Conservation (phyloP, 2,888 invertebrate species). For the Cheilosia vulpina region DNA sequence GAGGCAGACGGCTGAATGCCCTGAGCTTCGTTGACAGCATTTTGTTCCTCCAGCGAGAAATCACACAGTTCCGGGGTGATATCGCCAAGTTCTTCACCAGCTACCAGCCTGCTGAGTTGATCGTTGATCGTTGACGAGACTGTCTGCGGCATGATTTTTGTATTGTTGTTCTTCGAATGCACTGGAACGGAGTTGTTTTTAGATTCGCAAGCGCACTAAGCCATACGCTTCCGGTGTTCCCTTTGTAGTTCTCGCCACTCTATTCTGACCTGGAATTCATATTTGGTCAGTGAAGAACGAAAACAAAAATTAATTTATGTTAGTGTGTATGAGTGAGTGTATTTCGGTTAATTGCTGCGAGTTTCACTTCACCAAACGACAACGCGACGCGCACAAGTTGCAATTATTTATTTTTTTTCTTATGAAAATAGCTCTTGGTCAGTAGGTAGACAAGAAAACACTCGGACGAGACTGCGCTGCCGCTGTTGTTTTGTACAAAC, state of each 20-base stretch:
- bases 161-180: background rate
- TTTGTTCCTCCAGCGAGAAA: conserved; percentile 92
- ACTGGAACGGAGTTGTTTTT: conserved; percentile 18
- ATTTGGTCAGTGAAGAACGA: conserved; percentile 70
- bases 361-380: conserved; percentile 23
- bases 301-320: conserved; percentile 35
- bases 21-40: conserved; percentile 92
- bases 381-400: conserved; percentile 41
- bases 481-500: conserved; percentile 42
- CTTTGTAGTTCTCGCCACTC: conserved; percentile 41
- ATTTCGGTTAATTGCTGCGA: conserved; percentile 55
- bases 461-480: conserved; percentile 12
- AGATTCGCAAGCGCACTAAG: conserved; percentile 56
- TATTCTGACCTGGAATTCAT: conserved; percentile 71
- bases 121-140: conserved; percentile 79
- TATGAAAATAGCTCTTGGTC: conserved; percentile 24
- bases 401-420: conserved; percentile 51
- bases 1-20: conserved; percentile 91
- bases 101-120: conserved; percentile 84
- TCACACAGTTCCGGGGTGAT: conserved; percentile 91
- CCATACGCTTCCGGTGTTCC: conserved; percentile 53
- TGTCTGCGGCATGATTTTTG: conserved; percentile 65
- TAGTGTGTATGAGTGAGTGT: conserved; percentile 14
- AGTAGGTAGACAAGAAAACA: conserved; percentile 48
- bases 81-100: conserved; percentile 88